phyloP scores from a whole-genome alignment of 2,113 vertebrate species.

The Lasiurus borealis region DNA sequence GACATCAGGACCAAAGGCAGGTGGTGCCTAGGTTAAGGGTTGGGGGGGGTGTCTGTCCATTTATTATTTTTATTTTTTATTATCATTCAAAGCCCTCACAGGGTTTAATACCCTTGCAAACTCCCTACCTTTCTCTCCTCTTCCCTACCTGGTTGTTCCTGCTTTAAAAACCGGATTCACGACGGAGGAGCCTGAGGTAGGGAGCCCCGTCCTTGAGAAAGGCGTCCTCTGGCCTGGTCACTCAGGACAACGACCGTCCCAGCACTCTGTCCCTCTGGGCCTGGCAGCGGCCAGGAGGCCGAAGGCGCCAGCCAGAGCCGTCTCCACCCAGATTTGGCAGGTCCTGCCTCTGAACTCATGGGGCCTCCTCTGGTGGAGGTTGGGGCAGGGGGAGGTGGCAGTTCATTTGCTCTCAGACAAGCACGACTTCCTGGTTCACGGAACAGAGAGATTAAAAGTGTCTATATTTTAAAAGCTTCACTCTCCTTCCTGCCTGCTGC shows the following conservation, averaged over 20 bases:
- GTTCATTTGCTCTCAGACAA: not conserved
- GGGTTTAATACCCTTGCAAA: accelerated
- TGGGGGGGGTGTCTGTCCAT: not conserved
- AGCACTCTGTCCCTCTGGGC: accelerated
- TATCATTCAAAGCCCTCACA: not conserved
- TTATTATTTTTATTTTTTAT: not conserved
- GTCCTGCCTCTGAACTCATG: not conserved
- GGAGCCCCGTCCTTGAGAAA: not conserved
- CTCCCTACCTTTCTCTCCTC: accelerated
- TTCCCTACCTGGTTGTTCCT: no score
- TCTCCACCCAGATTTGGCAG: not conserved
- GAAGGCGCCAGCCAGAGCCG: not conserved
- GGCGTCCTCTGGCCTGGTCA: not conserved
- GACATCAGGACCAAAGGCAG: not conserved
- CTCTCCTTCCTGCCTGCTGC: not conserved
- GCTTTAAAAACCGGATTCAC: not conserved
- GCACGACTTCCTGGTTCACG: not conserved
- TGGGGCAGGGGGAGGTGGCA: accelerated
- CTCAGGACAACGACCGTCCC: not conserved
- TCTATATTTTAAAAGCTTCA: not conserved
- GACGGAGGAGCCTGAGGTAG: not conserved
- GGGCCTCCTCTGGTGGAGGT: no score
- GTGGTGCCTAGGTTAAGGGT: accelerated
- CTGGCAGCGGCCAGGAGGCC: not conserved
- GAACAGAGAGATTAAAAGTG: not conserved